Evolutionary conservation across 2,113 vertebrate species (phyloP), one percentile per base, ranked within the genome.

Genomic region (Apteryx mantelli): DNA sequence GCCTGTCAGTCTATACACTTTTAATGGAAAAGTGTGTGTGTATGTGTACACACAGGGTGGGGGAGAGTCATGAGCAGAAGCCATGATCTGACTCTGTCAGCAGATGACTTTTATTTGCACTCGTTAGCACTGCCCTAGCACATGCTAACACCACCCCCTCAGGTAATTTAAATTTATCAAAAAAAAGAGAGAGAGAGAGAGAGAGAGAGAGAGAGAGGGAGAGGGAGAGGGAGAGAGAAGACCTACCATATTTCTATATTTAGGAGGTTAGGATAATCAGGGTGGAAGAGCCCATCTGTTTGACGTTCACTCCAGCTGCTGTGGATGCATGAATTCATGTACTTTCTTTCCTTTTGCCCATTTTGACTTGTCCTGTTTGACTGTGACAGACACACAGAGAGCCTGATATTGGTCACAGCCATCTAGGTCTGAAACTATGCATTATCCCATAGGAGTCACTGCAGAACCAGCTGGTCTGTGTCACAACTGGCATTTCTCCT

Each of bases 231-330:
- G 73, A 94, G 92, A 97, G 91, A 87, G 32, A 58, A 69, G 81
- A 91, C 82, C 56, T 90, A 95, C 91, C 88, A 61, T 97, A 98
- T 97, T 98, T 98, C 98, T 98, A 98, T 98, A 98, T 98, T 98
- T 98, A 98, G 98, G 97, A 97, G 96, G 97, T 98, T 97, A 94
- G 93, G 98, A 98, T 98, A 98, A 98, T 98, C 98, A 69, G 98
- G 98, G 98, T 98, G 98, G 98, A 98, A 98, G 98, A 98, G 98
- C 98, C 98, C 98, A 98, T 98, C 98, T 98, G 98, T 97, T 97
- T 98, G 97, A 97, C 17, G 77, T 97, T 98, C 97, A 93, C 98
- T 98, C 98, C 98, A 98, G 98, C 98, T 98, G 98, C 98, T 98
- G 89, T 97, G 93, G 96, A 98, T 97, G 97, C 89, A 4, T 96